These are phyloP conservation scores for Hydrotaea diabolus DNA, from an alignment of 2,888 invertebrate species.

Conservation along the genomic window DNA sequence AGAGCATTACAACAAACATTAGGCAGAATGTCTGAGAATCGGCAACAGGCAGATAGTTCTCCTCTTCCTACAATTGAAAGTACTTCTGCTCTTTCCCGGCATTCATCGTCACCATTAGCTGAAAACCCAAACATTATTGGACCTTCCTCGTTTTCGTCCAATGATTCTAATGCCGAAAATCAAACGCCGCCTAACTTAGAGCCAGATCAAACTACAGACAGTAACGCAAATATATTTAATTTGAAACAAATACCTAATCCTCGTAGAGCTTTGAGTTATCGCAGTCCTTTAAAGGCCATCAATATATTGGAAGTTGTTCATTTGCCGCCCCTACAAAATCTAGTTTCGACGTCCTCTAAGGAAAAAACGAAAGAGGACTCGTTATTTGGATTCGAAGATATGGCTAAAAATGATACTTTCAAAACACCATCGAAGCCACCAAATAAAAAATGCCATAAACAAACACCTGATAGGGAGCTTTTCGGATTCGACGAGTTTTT, in stretches of 20 bases:
- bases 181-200: constrained; percentile 70
- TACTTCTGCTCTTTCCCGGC: neutral
- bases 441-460: constrained; percentile 9
- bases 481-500: constrained; percentile 77
- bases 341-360: constrained; percentile 31
- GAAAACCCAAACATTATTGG: neutral
- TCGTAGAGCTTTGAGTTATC: constrained; percentile 70
- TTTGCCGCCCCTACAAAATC: constrained; percentile 73
- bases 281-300: constrained; percentile 76
- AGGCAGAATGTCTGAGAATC: neutral
- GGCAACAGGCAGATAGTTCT: neutral
- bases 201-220: constrained; percentile 18
- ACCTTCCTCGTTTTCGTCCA: constrained; percentile 69
- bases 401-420: neutral
- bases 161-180: constrained; percentile 77
- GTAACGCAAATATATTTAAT: constrained; percentile 66
- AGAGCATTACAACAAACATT: neutral
- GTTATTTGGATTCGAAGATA: constrained; percentile 60
- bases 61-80: neutral
- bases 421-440: neutral
- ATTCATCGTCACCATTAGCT: neutral
- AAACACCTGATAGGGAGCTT: constrained; percentile 59
- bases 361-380: constrained; percentile 45
- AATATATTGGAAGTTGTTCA: constrained; percentile 76
- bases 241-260: constrained; percentile 74